Evolutionary conservation across 2,888 invertebrate genomes (phyloP), one percentile per base, ranked within the genome.

Genomic region (Apodemia mormo): DNA sequence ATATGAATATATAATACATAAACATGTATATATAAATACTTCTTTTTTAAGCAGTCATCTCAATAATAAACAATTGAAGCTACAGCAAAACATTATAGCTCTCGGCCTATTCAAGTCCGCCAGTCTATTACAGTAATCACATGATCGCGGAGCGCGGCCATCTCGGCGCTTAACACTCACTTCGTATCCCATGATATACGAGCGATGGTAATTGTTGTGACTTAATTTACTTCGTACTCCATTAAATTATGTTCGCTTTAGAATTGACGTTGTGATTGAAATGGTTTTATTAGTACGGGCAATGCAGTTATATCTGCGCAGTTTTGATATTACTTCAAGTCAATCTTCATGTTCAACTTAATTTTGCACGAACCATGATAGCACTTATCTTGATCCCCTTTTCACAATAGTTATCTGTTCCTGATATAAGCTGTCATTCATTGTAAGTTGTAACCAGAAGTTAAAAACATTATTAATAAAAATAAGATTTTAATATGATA

Each of bases 151-250:
- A 49, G 56, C 56, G 29, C 56, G 49, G 49, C 49, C 49, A 58
- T 58, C 56, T 58, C 56, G 29, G 56, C 10, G 9, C 30, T 58
- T 58, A 58, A 58, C 56, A 58, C 56, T 58, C 29, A 49, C 49
- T 49, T 1, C 56, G 22, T 58, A 58, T 58, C 56, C 29, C 67
- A 68, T 72, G 71, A 74, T 76, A 76, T 74, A 73, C 75, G 73
- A 74, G 69, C 67, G 67, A 70, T 12, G 68, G 70, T 74, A 73
- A 74, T 73, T 76, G 73, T 76, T 75, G 73, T 73, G 74, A 74
- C 73, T 74, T 69, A 69, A 71, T 71, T 69, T 68, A 69, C 73
- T 58, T 30, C 58, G 58, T 30, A 58, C 58, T 30, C 58, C 58
- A 58, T 58, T 58, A 22, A 58, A 58, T 58, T 58, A 58, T 30